Percentiles rank a stretch among this genome's conserved stretches.
phyloP scores from a whole-genome alignment of 2,888 invertebrate species.

The Cosmia pyralina region DNA sequence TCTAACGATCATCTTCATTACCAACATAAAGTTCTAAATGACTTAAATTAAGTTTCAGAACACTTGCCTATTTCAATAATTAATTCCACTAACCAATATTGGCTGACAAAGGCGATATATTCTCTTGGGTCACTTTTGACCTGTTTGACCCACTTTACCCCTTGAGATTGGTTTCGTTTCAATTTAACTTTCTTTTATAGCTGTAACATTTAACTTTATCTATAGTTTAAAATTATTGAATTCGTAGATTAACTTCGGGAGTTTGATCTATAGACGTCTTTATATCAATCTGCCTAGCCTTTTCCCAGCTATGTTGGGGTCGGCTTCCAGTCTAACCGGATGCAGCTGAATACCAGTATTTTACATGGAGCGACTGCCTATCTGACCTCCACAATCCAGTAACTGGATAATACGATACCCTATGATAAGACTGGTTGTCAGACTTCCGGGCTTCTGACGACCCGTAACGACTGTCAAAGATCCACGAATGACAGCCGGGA shows the following conservation, averaged over 20 bases:
- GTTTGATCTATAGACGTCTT: too few species aligned
- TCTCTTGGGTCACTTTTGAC: constrained; percentile 14
- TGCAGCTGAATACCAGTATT: too few species aligned
- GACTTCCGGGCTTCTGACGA: too few species aligned
- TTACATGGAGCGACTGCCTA: too few species aligned
- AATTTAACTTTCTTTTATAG: constrained; percentile 50
- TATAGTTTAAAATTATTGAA: constrained; percentile 42
- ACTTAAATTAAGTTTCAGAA: constrained; percentile 20
- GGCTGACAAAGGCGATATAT: neutral
- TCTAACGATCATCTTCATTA: constrained; percentile 8
- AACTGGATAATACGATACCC: too few species aligned
- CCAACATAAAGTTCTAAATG: neutral
- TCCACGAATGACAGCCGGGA: too few species aligned
- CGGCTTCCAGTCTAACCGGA: too few species aligned
- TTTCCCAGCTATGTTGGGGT: too few species aligned
- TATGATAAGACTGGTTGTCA: too few species aligned
- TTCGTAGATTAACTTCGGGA: constrained; percentile 13
- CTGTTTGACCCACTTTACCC: constrained; percentile 3
- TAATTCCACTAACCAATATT: constrained; percentile 17
- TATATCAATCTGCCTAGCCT: neutral
- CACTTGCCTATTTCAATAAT: constrained; percentile 25
- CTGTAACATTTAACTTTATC: constrained; percentile 37
- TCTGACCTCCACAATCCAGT: too few species aligned
- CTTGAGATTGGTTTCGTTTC: constrained; percentile 30
- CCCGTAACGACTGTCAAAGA: too few species aligned